A percentile compares a stretch with the other conserved stretches of the same genome.
phyloP scores from a whole-genome alignment of 2,113 vertebrate genomes.

The Halichoerus grypus region DNA sequence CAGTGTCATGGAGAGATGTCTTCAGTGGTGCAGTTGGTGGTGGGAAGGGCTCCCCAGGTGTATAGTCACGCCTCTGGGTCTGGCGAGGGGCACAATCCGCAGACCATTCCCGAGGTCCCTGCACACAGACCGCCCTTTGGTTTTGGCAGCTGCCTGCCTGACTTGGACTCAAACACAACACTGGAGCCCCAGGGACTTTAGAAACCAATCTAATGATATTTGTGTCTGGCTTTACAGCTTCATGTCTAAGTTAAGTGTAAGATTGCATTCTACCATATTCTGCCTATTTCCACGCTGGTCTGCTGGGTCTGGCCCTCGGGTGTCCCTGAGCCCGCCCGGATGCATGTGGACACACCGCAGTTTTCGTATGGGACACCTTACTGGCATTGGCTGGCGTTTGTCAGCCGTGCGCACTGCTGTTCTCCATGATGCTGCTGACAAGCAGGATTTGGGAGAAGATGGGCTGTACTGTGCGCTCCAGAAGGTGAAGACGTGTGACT shows the following conservation, averaged over 20 bases:
- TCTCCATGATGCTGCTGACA: background rate
- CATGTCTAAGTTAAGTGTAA: too few species aligned
- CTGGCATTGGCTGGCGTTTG: background rate
- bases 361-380: too few species aligned
- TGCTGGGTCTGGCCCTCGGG: background rate
- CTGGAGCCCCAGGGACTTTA: background rate
- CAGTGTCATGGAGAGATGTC: accelerated
- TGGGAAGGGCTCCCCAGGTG: background rate
- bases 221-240: background rate
- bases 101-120: background rate
- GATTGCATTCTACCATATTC: background rate
- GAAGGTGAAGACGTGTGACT: background rate
- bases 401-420: background rate
- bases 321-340: background rate
- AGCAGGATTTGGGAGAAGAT: background rate
- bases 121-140: background rate
- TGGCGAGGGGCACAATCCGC: background rate
- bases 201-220: background rate
- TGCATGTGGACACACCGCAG: background rate
- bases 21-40: background rate
- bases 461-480: background rate
- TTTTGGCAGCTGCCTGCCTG: background rate
- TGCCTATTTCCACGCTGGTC: background rate
- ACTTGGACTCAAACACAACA: background rate
- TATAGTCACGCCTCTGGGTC: background rate